Evolutionary conservation across 2,888 invertebrate genomes (phyloP), one percentile per base, ranked within the genome.

Genomic region (Disparrhopalites patrizii): DNA sequence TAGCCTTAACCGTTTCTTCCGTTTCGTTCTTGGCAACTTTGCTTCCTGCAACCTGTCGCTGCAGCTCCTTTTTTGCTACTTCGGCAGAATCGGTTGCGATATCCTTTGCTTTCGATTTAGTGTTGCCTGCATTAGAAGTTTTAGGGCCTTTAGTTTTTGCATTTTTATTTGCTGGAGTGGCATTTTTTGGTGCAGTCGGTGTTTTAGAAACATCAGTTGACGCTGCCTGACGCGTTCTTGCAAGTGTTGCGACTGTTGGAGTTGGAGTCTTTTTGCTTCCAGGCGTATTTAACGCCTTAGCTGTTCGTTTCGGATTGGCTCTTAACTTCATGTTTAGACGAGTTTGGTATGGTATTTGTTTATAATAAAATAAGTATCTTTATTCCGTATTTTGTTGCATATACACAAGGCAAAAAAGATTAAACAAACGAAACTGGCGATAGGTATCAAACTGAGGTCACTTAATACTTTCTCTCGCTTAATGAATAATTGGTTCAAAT

Each of bases 291-390:
- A 43, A 25, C 1, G 47, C 62, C 27, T 63, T 63, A 15, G 55
- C 56, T 8, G 63, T 55, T 18, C 40, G 27, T n/a, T 56, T 55
- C 13, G 63, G 63, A 63, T 63, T 63, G 25, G 27, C 36, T 40
- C 63, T 27, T 23, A 63, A 23, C 33, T 40, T 55, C 63, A 63
- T 63, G 20, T 33, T 33, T n/a, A 10, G 10, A 36, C 15, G 38
- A 36, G 38, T 13, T 15, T 13, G 15, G 38, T 15, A 50, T n/a
- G n/a, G n/a, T n/a, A n/a, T n/a, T n/a, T n/a, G n/a, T n/a, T n/a
- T n/a, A n/a, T n/a, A n/a, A n/a, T n/a, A n/a, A n/a, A n/a, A n/a
- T n/a, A n/a, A n/a, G n/a, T n/a, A n/a, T n/a, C n/a, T n/a, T n/a
- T n/a, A n/a, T n/a, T n/a, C n/a, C n/a, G n/a, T n/a, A n/a, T n/a